Percentiles rank a stretch among this genome's conserved stretches.
phyloP scores from a whole-genome alignment of 2,888 invertebrate species.

The Palloptera scutellata region DNA sequence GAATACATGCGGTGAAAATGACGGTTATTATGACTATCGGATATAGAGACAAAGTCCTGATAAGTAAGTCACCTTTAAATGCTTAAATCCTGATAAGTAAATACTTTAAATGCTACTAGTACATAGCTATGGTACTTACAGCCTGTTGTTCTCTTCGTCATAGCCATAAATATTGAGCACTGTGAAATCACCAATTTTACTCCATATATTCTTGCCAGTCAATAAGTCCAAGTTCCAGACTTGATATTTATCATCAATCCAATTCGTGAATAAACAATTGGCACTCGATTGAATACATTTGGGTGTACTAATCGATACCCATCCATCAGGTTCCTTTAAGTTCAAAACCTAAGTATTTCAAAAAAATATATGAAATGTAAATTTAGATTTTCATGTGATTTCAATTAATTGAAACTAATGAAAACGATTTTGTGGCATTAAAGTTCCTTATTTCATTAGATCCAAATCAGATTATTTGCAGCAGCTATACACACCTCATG shows the following conservation, averaged over 20 bases:
- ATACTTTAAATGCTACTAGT: too few species aligned
- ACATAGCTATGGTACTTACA: conserved; percentile 63
- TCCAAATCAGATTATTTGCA: too few species aligned
- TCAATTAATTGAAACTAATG: too few species aligned
- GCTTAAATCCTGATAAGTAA: too few species aligned
- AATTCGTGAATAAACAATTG: conserved; percentile 56
- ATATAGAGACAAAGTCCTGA: too few species aligned
- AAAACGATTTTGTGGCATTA: too few species aligned
- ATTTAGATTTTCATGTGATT: neutral
- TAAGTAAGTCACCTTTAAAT: too few species aligned
- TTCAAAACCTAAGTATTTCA: conserved; percentile 62
- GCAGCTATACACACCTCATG: conserved; percentile 44
- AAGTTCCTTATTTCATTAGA: too few species aligned
- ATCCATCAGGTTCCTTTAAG: conserved; percentile 72
- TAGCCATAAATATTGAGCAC: conserved; percentile 71
- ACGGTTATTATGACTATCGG: too few species aligned
- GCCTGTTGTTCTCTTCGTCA: conserved; percentile 68
- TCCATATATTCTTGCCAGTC: conserved; percentile 54
- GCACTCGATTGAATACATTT: conserved; percentile 48
- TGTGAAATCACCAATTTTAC: conserved; percentile 66
- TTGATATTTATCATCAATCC: conserved; percentile 66
- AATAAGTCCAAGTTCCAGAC: conserved; percentile 59
- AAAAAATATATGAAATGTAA: neutral
- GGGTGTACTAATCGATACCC: conserved; percentile 72
- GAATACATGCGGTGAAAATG: too few species aligned